Conservation (phyloP, 2,797 vertebrate genomes). For the Manis crassicaudata region DNA sequence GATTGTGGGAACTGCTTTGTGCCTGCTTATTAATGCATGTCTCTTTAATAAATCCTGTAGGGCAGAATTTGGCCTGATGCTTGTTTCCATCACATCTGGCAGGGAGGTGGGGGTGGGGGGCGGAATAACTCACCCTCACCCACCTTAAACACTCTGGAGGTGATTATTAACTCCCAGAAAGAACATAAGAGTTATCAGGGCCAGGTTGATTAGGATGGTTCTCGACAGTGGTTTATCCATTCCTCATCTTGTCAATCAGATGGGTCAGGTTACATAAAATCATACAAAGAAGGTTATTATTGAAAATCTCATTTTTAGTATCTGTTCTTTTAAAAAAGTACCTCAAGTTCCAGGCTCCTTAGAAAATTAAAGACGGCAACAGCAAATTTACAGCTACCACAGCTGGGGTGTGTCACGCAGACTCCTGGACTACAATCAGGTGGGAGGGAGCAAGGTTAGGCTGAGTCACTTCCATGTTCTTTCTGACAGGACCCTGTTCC, state of each 20-base stretch:
- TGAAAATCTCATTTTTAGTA: conserved; percentile 52
- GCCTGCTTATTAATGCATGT: neutral
- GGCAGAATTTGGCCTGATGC: neutral
- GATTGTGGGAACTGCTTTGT: neutral
- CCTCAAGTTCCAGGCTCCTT: neutral
- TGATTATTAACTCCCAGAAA: neutral
- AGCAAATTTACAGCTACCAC: conserved; percentile 25
- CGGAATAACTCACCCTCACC: neutral
- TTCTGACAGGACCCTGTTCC: neutral
- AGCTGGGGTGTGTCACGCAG: neutral
- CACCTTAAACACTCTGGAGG: neutral
- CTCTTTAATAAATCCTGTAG: conserved; percentile 4
- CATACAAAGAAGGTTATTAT: neutral
- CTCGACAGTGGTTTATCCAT: neutral
- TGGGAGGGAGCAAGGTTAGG: neutral
- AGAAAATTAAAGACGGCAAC: conserved; percentile 31
- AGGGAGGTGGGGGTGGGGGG: neutral
- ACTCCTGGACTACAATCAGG: neutral
- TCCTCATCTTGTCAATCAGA: neutral
- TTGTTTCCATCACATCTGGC: neutral
- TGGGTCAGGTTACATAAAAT: neutral
- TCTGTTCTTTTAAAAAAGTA: conserved; percentile 3
- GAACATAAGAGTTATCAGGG: neutral
- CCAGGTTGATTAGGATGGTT: neutral
- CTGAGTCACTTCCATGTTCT: neutral